A percentile compares a stretch with the other conserved stretches of the same genome.
phyloP scores from a whole-genome alignment of 2,113 vertebrate genomes.

The Dunckerocampus dactyliophorus region DNA sequence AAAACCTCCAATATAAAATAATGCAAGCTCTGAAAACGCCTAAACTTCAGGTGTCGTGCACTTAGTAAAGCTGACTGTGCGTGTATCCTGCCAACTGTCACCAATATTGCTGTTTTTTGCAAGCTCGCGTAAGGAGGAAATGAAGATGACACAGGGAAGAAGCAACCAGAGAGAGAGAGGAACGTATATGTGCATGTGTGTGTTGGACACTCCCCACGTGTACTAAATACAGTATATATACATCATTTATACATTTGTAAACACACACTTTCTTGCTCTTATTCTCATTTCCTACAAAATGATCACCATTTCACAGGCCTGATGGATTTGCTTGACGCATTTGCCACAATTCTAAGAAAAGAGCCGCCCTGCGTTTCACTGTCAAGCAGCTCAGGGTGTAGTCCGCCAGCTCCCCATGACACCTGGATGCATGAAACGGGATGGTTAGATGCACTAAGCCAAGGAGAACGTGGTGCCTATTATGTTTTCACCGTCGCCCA shows the following conservation, averaged over 20 bases:
- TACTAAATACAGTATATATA: slow-evolving; percentile 15
- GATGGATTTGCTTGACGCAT: no score
- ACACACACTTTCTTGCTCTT: slow-evolving; percentile 17
- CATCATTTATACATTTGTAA: no score
- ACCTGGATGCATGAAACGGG: no score
- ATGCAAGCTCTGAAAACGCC: not conserved
- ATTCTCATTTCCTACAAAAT: slow-evolving; percentile 39
- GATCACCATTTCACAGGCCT: no score
- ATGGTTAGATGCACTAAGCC: no score
- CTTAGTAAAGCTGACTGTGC: slow-evolving; percentile 1
- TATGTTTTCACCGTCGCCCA: no score
- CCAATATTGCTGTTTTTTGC: slow-evolving; percentile 37
- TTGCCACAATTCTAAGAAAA: no score
- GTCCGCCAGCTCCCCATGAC: no score
- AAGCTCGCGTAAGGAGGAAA: slow-evolving; percentile 57
- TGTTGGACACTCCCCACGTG: slow-evolving; percentile 49
- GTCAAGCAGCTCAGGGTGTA: no score
- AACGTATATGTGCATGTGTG: not conserved
- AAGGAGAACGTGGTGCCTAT: no score
- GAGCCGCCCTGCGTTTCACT: no score
- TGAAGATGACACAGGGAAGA: slow-evolving; percentile 50
- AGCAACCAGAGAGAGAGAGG: slow-evolving; percentile 7
- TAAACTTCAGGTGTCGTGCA: slow-evolving; percentile 1
- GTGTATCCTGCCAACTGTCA: slow-evolving; percentile 40
- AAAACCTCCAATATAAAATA: not conserved